Evolutionary conservation across 2,797 vertebrate genomes (phyloP).

Genomic region (Coregonus sp.): DNA sequence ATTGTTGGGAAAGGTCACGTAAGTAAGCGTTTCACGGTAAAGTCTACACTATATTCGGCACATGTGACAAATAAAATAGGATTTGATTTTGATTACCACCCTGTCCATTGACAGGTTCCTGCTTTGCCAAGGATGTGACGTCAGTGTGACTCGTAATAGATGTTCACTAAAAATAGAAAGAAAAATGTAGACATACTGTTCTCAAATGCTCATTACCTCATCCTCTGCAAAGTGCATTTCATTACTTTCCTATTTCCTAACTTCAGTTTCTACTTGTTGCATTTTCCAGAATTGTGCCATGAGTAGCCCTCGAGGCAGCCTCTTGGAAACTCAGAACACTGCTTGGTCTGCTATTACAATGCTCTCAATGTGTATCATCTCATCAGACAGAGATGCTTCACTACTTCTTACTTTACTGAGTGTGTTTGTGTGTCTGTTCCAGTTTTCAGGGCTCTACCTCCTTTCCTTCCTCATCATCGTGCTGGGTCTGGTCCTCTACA

Average conservation of each 20-base stretch:
- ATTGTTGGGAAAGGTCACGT: too few species aligned
- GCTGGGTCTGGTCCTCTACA: slow-evolving; percentile 88
- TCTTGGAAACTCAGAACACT: not conserved
- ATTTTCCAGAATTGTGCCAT: not conserved
- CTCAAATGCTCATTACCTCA: not conserved
- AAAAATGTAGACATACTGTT: not conserved
- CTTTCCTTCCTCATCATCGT: slow-evolving; percentile 90
- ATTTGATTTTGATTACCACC: not conserved
- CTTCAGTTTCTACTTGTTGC: not conserved
- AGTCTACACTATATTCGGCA: too few species aligned
- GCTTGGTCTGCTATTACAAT: not conserved
- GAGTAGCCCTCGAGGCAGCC: not conserved
- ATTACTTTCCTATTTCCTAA: not conserved
- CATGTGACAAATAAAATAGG: too few species aligned
- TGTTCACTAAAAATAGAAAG: not conserved
- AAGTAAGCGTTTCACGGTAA: too few species aligned
- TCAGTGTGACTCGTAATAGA: not conserved
- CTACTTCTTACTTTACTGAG: not conserved
- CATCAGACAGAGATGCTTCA: not conserved
- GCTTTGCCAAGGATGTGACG: slow-evolving; percentile 3
- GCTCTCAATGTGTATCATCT: not conserved
- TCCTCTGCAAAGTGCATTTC: not conserved
- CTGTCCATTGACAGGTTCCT: slow-evolving; percentile 5
- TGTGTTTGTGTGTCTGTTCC: slow-evolving; percentile 14
- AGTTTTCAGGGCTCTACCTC: slow-evolving; percentile 95